phyloP scores from a whole-genome alignment of 2,797 vertebrate species.

The Cyclura pinguis region DNA sequence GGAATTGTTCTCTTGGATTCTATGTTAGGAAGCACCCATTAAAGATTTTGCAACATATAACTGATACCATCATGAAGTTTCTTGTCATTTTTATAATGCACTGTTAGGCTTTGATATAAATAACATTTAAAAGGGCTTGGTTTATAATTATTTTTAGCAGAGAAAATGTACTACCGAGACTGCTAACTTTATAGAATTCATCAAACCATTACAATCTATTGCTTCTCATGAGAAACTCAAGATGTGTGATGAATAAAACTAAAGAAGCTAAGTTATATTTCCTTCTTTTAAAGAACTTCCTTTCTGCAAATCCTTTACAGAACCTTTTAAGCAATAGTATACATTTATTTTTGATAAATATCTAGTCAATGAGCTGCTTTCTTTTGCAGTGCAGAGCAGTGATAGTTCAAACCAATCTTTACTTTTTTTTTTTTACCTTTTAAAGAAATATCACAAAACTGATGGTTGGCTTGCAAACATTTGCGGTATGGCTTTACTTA shows the following conservation, averaged over 20 bases:
- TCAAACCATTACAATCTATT: not conserved
- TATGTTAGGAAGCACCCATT: not conserved
- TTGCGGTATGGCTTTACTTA: not conserved
- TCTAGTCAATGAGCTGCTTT: not conserved
- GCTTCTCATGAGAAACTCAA: constrained; percentile 12
- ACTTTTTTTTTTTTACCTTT: too few species aligned
- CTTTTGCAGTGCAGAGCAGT: not conserved
- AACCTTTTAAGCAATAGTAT: not conserved
- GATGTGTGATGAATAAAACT: not conserved
- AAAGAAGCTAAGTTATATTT: not conserved
- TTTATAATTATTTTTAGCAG: constrained; percentile 10
- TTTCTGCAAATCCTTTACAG: not conserved
- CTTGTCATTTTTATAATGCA: constrained; percentile 12
- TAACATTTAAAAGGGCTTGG: constrained; percentile 23
- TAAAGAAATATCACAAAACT: not conserved
- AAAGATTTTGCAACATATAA: not conserved
- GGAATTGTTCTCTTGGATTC: not conserved
- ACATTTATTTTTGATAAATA: not conserved
- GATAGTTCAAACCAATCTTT: not conserved
- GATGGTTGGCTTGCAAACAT: not conserved
- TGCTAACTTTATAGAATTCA: constrained; percentile 17
- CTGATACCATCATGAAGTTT: not conserved
- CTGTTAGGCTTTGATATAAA: constrained; percentile 14
- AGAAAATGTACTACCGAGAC: not conserved
- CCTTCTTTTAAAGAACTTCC: not conserved